Conservation (phyloP, 2,113 vertebrate genomes). For the Phyllostomus discolor region DNA sequence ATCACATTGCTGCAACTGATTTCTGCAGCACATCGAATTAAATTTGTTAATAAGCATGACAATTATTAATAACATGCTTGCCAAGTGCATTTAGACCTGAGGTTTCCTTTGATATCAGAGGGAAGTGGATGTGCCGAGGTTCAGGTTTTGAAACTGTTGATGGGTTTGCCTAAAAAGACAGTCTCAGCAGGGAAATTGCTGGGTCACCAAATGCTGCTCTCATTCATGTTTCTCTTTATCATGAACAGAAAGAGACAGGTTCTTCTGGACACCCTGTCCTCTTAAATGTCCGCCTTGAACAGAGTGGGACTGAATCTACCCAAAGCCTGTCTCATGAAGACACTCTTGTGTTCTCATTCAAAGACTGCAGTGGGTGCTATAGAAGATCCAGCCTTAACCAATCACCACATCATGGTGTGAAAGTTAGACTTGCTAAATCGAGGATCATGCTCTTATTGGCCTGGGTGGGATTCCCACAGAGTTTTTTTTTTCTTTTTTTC, state of each 20-base stretch:
- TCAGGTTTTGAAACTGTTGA: not conserved
- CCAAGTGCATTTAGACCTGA: constrained; percentile 52
- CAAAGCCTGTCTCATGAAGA: not conserved
- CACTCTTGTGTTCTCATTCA: not conserved
- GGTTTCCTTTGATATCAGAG: constrained; percentile 39
- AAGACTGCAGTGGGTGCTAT: not conserved
- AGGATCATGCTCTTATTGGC: not conserved
- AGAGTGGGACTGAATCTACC: not conserved
- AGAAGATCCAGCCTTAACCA: not conserved
- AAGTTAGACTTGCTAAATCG: not conserved
- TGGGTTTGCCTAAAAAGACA: constrained; percentile 44
- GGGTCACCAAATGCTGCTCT: not conserved
- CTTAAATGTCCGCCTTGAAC: not conserved
- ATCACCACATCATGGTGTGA: not conserved
- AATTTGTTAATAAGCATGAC: constrained; percentile 64
- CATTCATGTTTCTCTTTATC: not conserved
- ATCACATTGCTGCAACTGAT: constrained; percentile 24
- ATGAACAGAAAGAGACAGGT: not conserved
- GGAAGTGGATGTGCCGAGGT: constrained; percentile 17
- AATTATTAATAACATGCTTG: constrained; percentile 59
- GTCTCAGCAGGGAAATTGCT: not conserved
- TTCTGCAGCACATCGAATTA: constrained; percentile 63
- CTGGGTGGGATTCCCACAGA: not conserved
- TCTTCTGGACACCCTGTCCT: not conserved
- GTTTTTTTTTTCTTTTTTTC: too few species aligned